phyloP scores from a whole-genome alignment of 2,888 invertebrate species.

The Fabriciana adippe region DNA sequence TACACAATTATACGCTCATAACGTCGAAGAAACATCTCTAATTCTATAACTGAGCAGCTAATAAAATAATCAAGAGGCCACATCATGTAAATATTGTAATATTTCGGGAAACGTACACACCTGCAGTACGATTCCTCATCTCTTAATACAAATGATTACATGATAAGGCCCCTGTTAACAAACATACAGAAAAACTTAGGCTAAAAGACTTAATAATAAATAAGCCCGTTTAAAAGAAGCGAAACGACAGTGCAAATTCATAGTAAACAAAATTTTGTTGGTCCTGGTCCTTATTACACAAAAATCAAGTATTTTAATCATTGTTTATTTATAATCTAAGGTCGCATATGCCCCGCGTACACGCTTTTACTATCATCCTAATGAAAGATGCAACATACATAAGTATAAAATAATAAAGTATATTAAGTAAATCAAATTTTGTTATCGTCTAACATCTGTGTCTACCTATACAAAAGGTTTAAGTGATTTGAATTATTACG shows the following conservation, averaged over 20 bases:
- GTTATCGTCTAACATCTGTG: neutral
- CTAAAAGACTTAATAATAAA: constrained; percentile 24
- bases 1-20: constrained; percentile 24
- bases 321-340: constrained; percentile 9
- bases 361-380: neutral
- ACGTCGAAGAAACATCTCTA: constrained; percentile 6
- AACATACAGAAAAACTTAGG: constrained; percentile 29
- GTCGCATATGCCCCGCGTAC: constrained; percentile 14
- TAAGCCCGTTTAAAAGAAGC: constrained; percentile 26
- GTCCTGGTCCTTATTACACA: constrained; percentile 6
- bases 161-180: constrained; percentile 32
- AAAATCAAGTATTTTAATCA: neutral
- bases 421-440: neutral
- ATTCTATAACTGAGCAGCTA: constrained; percentile 31
- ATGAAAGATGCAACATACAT: neutral
- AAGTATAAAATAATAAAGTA: neutral
- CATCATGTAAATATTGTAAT: constrained; percentile 30
- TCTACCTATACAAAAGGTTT: neutral
- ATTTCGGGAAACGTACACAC: constrained; percentile 27
- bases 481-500: too few species aligned
- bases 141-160: constrained; percentile 26
- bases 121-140: constrained; percentile 24
- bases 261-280: constrained; percentile 11
- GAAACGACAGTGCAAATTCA: constrained; percentile 20
- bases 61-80: constrained; percentile 28